Evolutionary conservation across 2,797 vertebrate genomes (phyloP).

Genomic region (Telmatherina bonti): DNA sequence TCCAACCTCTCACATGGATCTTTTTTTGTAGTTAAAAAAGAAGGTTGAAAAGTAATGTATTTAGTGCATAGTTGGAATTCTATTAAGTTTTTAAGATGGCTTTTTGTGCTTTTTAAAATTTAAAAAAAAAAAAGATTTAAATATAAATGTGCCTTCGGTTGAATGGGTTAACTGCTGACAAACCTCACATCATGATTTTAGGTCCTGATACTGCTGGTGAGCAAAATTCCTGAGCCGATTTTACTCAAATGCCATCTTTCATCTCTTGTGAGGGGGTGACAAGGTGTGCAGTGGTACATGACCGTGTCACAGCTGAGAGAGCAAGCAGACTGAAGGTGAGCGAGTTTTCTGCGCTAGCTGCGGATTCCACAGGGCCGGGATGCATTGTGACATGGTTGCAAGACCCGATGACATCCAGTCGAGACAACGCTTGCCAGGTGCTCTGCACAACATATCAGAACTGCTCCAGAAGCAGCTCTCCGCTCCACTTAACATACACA

Average conservation of each 20-base stretch:
- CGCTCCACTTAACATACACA: not conserved
- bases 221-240: conserved; percentile 29
- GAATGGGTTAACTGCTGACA: conserved; percentile 12
- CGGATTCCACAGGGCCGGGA: not conserved
- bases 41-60: not conserved
- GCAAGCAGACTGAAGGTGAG: conserved; percentile 1
- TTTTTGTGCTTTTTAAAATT: not conserved
- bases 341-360: not conserved
- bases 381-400: conserved; percentile 3
- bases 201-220: conserved; percentile 18
- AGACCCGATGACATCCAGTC: conserved; percentile 1
- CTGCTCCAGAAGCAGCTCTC: not conserved
- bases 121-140: not conserved
- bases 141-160: conserved; percentile 14
- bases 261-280: conserved; percentile 34
- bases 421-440: not conserved
- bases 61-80: not conserved
- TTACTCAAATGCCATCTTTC: conserved; percentile 32
- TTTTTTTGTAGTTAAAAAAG: no score
- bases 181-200: conserved; percentile 21
- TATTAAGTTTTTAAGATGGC: not conserved
- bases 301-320: conserved; percentile 13
- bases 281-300: conserved; percentile 30
- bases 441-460: not conserved
- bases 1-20: not conserved